phyloP scores from a whole-genome alignment of 2,797 vertebrate species.

The Betta splendens region DNA sequence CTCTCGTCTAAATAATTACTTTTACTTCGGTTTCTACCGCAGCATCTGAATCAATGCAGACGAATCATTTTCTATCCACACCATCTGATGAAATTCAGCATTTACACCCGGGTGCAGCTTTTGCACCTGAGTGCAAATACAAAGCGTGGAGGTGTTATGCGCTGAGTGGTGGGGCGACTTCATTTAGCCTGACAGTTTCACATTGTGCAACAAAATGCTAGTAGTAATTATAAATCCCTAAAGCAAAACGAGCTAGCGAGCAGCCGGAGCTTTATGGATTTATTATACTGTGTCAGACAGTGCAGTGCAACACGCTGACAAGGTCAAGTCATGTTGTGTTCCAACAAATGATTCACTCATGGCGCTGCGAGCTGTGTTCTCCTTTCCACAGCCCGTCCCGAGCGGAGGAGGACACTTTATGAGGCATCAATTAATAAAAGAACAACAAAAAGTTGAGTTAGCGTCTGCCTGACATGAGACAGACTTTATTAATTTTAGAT shows the following conservation, averaged over 20 bases:
- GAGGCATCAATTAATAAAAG: too few relatives aligned
- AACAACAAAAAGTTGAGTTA: slow-evolving; percentile 1
- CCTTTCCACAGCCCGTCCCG: not conserved
- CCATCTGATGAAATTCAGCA: not conserved
- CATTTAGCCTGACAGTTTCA: not conserved
- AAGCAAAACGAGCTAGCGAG: too few relatives aligned
- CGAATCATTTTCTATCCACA: not conserved
- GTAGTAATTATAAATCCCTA: too few relatives aligned
- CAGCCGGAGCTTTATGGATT: not conserved
- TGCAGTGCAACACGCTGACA: not conserved
- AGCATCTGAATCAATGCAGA: too few relatives aligned
- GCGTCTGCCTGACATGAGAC: slow-evolving; percentile 6
- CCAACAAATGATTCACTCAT: too few relatives aligned
- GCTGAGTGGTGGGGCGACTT: not conserved
- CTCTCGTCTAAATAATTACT: not conserved
- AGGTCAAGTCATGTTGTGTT: not conserved
- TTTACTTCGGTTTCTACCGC: not conserved
- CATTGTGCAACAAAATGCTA: not conserved
- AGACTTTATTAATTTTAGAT: slow-evolving; percentile 45
- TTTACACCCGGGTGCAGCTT: too few relatives aligned
- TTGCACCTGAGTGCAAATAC: too few relatives aligned
- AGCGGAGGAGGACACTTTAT: not conserved
- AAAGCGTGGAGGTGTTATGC: not conserved
- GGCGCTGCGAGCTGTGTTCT: too few relatives aligned
- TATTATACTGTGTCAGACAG: slow-evolving; percentile 1